These are phyloP conservation scores for Brachionus manjavacas DNA, from an alignment of 1,140 invertebrate species.

Conservation along the genomic window DNA sequence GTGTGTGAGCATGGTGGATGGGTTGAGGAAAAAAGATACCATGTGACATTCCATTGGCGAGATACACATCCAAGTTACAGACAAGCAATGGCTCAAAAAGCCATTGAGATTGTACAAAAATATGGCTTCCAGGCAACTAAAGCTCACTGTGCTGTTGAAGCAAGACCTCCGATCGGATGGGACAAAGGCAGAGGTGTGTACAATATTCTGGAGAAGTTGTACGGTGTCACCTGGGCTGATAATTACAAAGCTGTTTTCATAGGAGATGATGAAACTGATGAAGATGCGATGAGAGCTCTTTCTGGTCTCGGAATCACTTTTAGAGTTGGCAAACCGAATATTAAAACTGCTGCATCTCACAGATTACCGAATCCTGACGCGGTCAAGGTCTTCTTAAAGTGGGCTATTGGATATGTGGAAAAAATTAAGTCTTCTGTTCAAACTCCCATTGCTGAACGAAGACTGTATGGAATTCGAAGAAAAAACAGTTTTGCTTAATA, in stretches of 20 bases:
- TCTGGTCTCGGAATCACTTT: slow-evolving; percentile 77
- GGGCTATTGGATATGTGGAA: slow-evolving; percentile 32
- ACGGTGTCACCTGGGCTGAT: slow-evolving; percentile 83
- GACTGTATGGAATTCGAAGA: slow-evolving; percentile 4
- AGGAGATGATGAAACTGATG: slow-evolving; percentile 81
- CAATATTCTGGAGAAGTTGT: slow-evolving; percentile 78
- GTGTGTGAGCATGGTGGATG: slow-evolving; percentile 78
- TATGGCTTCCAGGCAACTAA: slow-evolving; percentile 13
- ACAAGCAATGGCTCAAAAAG: slow-evolving; percentile 60
- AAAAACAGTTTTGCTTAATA: neutral
- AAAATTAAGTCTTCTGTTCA: neutral
- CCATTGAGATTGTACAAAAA: slow-evolving; percentile 14
- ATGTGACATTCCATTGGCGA: slow-evolving; percentile 80
- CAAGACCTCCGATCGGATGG: slow-evolving; percentile 80
- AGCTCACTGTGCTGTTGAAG: slow-evolving; percentile 78
- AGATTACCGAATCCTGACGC: slow-evolving; percentile 12
- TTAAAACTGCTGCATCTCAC: slow-evolving; percentile 37
- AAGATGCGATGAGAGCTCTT: slow-evolving; percentile 79
- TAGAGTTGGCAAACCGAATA: slow-evolving; percentile 61
- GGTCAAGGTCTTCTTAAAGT: slow-evolving; percentile 21
- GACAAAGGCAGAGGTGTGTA: slow-evolving; percentile 82
- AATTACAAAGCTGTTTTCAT: slow-evolving; percentile 81
- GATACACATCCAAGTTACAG: slow-evolving; percentile 61
- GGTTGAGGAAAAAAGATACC: slow-evolving; percentile 82
- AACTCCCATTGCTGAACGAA: neutral